A percentile compares a stretch with the other conserved stretches of the same genome.
Evolutionary conservation across 2,113 vertebrate species (phyloP).

Genomic region (Porphyrio hochstetteri): DNA sequence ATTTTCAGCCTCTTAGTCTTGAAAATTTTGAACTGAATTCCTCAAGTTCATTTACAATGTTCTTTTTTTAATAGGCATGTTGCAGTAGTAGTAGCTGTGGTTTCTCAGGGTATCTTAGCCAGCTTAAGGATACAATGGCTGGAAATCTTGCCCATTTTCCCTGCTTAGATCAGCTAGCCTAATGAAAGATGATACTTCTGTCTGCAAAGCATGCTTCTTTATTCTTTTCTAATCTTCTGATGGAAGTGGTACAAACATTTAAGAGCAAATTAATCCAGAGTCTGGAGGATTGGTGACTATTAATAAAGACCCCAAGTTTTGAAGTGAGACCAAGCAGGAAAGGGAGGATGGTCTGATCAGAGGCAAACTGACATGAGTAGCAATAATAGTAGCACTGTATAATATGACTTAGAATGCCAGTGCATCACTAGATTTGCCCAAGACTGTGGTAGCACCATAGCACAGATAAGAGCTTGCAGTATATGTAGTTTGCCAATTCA

Average conservation of each 20-base stretch:
- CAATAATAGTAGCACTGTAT: background rate
- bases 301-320: background rate
- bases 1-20: conserved; percentile 50
- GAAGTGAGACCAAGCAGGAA: background rate
- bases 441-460: background rate
- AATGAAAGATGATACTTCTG: background rate
- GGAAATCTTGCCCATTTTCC: background rate
- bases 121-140: background rate
- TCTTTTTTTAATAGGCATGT: background rate
- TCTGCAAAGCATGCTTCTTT: background rate
- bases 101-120: background rate
- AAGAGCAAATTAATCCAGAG: background rate
- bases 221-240: background rate
- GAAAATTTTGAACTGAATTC: conserved; percentile 35
- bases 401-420: background rate
- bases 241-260: background rate
- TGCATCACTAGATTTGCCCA: background rate
- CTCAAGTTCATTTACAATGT: background rate
- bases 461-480: background rate
- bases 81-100: background rate
- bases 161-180: background rate
- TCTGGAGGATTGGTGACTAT: background rate
- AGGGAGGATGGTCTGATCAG: background rate
- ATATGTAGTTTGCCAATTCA: background rate
- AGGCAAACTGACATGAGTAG: background rate